Evolutionary conservation across 2,888 invertebrate species (phyloP), one percentile per base, ranked within the genome.

Genomic region (Pyrochroa serraticornis): DNA sequence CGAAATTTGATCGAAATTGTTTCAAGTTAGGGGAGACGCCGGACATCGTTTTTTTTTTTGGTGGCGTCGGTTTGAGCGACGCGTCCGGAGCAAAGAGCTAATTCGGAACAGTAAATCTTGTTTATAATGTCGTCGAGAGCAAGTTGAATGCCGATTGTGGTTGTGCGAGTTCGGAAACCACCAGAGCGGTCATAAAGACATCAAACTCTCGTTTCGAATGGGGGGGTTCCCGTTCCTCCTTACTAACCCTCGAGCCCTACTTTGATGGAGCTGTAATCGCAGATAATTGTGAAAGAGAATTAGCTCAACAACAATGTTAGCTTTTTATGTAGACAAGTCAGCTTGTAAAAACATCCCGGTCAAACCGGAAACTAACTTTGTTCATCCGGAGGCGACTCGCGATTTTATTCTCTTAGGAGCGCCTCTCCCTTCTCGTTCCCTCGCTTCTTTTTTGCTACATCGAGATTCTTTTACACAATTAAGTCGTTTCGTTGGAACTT

Each of bases 181-280:
- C 72, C 65, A 55, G 63, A 58, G 63, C 64, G 67, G 65, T 65
- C 72, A 73, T 74, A 75, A 75, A 75, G 73, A 72, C 73, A 73
- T 75, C 71, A 72, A 72, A 70, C 68, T 70, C 69, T 62, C 68
- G 65, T 71, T 71, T 62, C 65, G 60, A 64, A 56, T 62, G 46
- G 44, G 56, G 62, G 46, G 44, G 56, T 58, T 31, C 39, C 33
- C 33, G 7, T 10, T 47, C 10, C n/a, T n/a, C 14, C 30, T 48
- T 31, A n/a, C 14, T 37, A 37, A 34, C 43, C 48, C 45, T 38
- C 51, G 31, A 44, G 45, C 47, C 53, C 55, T 61, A 74, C 74
- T 77, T 78, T 77, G 77, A 78, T 78, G 75, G 76, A 71, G 76
- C 74, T 69, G 77, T 79, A 78, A 79, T 77, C 77, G 77, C 70